phyloP scores from a whole-genome alignment of 2,888 invertebrate genomes.

The Corythucha ciliata region DNA sequence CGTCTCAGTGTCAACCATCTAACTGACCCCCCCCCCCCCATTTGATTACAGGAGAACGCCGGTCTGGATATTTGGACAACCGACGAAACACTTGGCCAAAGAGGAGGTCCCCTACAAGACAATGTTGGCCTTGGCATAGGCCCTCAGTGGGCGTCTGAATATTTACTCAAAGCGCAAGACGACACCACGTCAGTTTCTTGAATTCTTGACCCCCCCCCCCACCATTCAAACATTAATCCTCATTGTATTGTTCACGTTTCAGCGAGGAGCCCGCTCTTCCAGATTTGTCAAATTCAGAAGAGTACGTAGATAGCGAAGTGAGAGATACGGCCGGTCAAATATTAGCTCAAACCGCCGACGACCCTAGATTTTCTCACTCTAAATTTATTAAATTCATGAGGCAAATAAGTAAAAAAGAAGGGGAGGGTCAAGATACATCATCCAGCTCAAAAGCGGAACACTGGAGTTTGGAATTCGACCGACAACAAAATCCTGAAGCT shows the following conservation, averaged over 20 bases:
- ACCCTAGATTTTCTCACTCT: constrained; percentile 62
- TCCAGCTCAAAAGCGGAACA: constrained; percentile 24
- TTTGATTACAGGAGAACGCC: constrained; percentile 21
- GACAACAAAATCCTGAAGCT: constrained; percentile 8
- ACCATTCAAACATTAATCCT: too few species aligned
- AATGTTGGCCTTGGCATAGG: constrained; percentile 43
- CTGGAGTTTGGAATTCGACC: constrained; percentile 26
- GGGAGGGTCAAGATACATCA: constrained; percentile 43
- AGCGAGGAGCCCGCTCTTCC: constrained; percentile 28
- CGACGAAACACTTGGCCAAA: constrained; percentile 37
- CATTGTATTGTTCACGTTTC: too few species aligned
- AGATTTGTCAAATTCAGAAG: constrained; percentile 31
- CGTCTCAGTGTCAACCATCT: background rate
- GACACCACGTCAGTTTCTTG: background rate
- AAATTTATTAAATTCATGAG: constrained; percentile 78
- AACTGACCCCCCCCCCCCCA: too few species aligned
- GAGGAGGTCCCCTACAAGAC: constrained; percentile 40
- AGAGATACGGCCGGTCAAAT: constrained; percentile 34
- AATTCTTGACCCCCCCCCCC: background rate
- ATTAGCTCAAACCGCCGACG: constrained; percentile 43
- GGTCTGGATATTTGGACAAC: constrained; percentile 43
- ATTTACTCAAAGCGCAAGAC: constrained; percentile 40
- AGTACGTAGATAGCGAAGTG: constrained; percentile 26
- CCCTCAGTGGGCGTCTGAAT: constrained; percentile 57
- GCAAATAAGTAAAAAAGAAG: constrained; percentile 61